Base-by-base conservation (phyloP, 2,888 invertebrate species). In the Resseliella maxima region DNA sequence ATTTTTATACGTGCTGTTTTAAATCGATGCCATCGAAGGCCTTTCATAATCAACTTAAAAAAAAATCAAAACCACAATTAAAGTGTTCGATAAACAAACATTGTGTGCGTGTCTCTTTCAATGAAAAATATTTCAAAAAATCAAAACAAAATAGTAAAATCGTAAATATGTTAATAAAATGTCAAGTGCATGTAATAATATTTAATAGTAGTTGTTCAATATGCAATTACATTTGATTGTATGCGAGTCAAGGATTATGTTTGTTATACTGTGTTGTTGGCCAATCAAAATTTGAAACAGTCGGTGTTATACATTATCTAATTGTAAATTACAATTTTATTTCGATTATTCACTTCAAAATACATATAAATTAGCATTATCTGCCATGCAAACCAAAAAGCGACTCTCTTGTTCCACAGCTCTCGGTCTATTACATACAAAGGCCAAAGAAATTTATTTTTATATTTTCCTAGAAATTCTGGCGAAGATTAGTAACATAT, bases 211-310 rank as follows among this genome's bases (percentile, higher is more conserved):
- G 15, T 59, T 59, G 27, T 72, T 35, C 31, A 35, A 72, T 72
- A 72, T 72, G 72, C 31, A 72, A 35, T 72, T 72, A 35, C 31
- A 31, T 72, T 72, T 31, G 31, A 18, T 72, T 72, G 72, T 31
- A 72, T 72, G 72, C 12, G 18, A 72, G 31, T 72, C 15, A 24
- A 59, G 24, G 59, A 59, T 59, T 59, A 35, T 31, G 27, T 72
- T 72, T 35, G 72, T 72, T 72, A 35, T 35, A 72, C 72, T 35
- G 72, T 72, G n/a, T n/a, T n/a, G n/a, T n/a, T n/a, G n/a, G n/a
- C n/a, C n/a, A n/a, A n/a, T n/a, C n/a, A n/a, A n/a, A n/a, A n/a
- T n/a, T n/a, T n/a, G n/a, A n/a, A n/a, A n/a, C n/a, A n/a, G n/a
- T n/a, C n/a, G n/a, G n/a, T n/a, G n/a, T n/a, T n/a, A n/a, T n/a